Evolutionary conservation across 2,113 vertebrate species (phyloP).

Genomic region (Upupa epops): DNA sequence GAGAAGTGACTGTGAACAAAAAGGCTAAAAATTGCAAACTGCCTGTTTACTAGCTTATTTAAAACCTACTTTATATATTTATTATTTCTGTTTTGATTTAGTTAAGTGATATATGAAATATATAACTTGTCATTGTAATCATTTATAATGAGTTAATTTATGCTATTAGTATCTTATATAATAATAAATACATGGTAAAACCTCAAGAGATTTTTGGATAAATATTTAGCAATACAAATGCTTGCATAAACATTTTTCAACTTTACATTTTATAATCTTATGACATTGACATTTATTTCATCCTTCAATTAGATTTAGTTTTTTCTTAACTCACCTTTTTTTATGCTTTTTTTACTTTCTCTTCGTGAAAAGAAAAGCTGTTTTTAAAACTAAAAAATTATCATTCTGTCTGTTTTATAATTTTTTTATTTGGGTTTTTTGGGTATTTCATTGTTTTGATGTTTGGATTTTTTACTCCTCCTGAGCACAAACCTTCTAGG

Average conservation of each 20-base stretch:
- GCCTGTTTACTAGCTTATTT: background rate
- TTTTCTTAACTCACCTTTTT: background rate
- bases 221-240: background rate
- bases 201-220: background rate
- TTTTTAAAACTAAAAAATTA: background rate
- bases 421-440: background rate
- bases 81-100: background rate
- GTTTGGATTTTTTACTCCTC: background rate
- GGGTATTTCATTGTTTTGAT: background rate
- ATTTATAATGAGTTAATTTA: background rate
- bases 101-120: background rate
- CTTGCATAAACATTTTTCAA: background rate
- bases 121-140: background rate
- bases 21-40: background rate
- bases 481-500: background rate
- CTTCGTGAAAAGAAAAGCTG: background rate
- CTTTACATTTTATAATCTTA: background rate
- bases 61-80: background rate
- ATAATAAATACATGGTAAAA: background rate
- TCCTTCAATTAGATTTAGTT: background rate
- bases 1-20: background rate
- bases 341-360: background rate
- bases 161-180: background rate
- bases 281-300: background rate
- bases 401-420: background rate